phyloP scores from a whole-genome alignment of 2,888 invertebrate species.

The Limenitis camilla region DNA sequence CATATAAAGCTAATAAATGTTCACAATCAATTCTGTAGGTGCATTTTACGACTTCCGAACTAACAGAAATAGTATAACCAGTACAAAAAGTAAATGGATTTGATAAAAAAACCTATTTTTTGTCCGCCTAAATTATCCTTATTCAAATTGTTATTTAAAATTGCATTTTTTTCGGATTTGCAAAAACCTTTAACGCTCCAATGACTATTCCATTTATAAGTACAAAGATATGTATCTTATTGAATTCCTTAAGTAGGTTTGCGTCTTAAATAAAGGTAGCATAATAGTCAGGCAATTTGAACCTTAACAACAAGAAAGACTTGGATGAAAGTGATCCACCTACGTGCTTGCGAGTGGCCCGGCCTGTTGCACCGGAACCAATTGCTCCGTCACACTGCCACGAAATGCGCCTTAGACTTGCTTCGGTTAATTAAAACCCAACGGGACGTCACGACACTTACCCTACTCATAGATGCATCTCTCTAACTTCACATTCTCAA shows the following conservation, averaged over 20 bases:
- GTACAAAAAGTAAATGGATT: too few species aligned
- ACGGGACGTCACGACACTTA: slow-evolving; percentile 61
- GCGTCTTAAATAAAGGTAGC: slow-evolving; percentile 57
- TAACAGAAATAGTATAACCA: too few species aligned
- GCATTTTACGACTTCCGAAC: slow-evolving; percentile 12
- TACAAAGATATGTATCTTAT: slow-evolving; percentile 48
- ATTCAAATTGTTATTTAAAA: too few species aligned
- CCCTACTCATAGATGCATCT: slow-evolving; percentile 41
- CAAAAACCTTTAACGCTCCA: neutral
- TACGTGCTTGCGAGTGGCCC: slow-evolving; percentile 51
- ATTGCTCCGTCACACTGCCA: slow-evolving; percentile 64
- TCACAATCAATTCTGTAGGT: slow-evolving; percentile 62
- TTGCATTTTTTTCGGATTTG: too few species aligned
- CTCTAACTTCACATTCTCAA: slow-evolving; percentile 41
- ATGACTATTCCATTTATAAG: neutral
- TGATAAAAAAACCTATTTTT: too few species aligned
- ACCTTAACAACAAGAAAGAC: slow-evolving; percentile 54
- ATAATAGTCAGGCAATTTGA: slow-evolving; percentile 64
- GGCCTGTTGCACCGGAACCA: slow-evolving; percentile 55
- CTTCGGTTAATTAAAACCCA: slow-evolving; percentile 68
- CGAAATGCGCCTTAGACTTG: slow-evolving; percentile 58
- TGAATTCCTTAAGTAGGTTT: slow-evolving; percentile 54
- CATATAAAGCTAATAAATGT: slow-evolving; percentile 65
- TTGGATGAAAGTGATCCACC: slow-evolving; percentile 62
- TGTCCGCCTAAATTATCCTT: too few species aligned